phyloP scores from a whole-genome alignment of 2,113 vertebrate species.

The Salvator merianae region DNA sequence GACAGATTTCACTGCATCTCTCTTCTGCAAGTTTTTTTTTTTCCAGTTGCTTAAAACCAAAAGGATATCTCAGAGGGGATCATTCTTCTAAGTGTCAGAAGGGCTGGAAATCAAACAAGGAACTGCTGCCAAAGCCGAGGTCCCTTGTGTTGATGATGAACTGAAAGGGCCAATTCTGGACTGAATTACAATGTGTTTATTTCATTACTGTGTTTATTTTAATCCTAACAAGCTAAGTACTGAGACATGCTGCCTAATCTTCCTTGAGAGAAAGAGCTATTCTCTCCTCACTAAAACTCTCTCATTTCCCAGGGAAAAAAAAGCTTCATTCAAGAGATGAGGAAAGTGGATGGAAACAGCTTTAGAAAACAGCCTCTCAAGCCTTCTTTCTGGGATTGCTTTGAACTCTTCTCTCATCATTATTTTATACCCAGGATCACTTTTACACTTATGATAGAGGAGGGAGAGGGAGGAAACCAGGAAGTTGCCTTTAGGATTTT shows the following conservation, averaged over 20 bases:
- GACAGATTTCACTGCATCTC: neutral
- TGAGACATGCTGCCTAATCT: constrained; percentile 26
- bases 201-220: constrained; percentile 42
- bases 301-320: constrained; percentile 5
- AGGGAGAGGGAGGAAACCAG: constrained; percentile 42
- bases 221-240: constrained; percentile 31
- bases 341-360: constrained; percentile 10
- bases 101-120: neutral
- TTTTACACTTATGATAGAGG: constrained; percentile 48
- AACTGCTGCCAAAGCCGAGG: constrained; percentile 1
- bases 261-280: neutral
- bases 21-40: neutral
- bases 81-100: constrained; percentile 2
- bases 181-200: constrained; percentile 36
- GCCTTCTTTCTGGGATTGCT: constrained; percentile 34
- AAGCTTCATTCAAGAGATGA: constrained; percentile 3
- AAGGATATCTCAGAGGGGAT: constrained; percentile 17
- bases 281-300: neutral
- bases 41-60: neutral
- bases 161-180: constrained; percentile 28
- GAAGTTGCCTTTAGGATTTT: constrained; percentile 51
- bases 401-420: constrained; percentile 64
- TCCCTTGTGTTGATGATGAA: constrained; percentile 19
- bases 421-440: constrained; percentile 56
- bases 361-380: constrained; percentile 39